Percentiles rank a stretch among this genome's conserved stretches.
Evolutionary conservation across 2,888 invertebrate genomes (phyloP).

Genomic region (Microdon myrmicae): DNA sequence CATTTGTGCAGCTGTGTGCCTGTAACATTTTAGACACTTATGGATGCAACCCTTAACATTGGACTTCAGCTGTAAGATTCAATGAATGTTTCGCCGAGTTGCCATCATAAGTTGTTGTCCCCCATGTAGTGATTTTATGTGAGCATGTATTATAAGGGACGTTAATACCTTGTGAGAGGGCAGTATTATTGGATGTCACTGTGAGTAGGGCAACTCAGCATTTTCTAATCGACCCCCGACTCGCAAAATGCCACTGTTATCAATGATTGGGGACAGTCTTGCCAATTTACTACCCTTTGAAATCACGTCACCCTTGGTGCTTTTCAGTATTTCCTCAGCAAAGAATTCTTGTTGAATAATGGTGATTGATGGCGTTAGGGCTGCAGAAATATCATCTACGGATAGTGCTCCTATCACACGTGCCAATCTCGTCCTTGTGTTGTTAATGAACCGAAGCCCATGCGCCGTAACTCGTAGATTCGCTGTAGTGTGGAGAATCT

Average conservation of each 20-base stretch:
- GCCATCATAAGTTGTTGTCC: conserved; percentile 18
- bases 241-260: conserved; percentile 9
- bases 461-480: conserved; percentile 4
- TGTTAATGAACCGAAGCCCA: conserved; percentile 2
- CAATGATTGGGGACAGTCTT: conserved; percentile 27
- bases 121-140: conserved; percentile 16
- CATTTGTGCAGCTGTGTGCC: conserved; percentile 5
- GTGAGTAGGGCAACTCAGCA: conserved; percentile 13
- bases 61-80: conserved; percentile 9
- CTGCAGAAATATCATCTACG: not conserved
- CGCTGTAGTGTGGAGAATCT: conserved; percentile 4
- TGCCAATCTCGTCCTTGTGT: conserved; percentile 1
- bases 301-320: too few species aligned
- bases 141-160: conserved; percentile 8
- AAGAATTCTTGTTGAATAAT: not conserved
- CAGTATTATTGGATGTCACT: conserved; percentile 14
- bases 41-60: not conserved
- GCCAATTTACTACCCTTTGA: conserved; percentile 3
- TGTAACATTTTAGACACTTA: conserved; percentile 18
- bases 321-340: conserved; percentile 1
- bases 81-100: conserved; percentile 2
- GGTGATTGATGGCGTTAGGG: too few species aligned
- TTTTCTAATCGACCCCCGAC: conserved; percentile 40
- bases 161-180: conserved; percentile 4
- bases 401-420: not conserved